Conservation (phyloP, 2,888 invertebrate species). For the Synergus gifuensis region DNA sequence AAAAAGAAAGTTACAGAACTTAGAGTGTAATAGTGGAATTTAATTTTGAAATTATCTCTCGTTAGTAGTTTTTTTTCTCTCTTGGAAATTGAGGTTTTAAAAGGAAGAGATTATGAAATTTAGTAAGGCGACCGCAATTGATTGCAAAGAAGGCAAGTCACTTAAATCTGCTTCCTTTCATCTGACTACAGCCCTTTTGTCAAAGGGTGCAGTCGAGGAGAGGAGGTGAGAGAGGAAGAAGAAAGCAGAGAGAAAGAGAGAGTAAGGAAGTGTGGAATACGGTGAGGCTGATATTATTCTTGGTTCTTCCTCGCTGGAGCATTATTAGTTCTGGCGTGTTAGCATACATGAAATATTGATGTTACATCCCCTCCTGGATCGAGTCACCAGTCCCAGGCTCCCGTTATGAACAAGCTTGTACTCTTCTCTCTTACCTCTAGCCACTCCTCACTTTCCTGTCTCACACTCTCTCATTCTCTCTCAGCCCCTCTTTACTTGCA, state of each 20-base stretch:
- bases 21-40: neutral
- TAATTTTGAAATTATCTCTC: neutral
- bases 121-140: slow-evolving; percentile 12
- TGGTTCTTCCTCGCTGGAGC: slow-evolving; percentile 74
- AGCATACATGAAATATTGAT: slow-evolving; percentile 78
- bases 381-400: slow-evolving; percentile 54
- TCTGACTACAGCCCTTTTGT: slow-evolving; percentile 11
- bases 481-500: slow-evolving; percentile 18
- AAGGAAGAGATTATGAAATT: slow-evolving; percentile 2
- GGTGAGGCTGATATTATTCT: slow-evolving; percentile 74
- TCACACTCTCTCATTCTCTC: slow-evolving; percentile 45
- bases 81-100: neutral
- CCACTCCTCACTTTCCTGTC: slow-evolving; percentile 46
- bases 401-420: slow-evolving; percentile 54
- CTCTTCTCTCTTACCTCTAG: slow-evolving; percentile 47
- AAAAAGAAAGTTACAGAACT: neutral
- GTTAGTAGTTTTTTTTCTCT: neutral
- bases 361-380: slow-evolving; percentile 67
- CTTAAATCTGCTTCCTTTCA: slow-evolving; percentile 38
- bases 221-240: slow-evolving; percentile 28
- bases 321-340: slow-evolving; percentile 78
- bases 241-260: slow-evolving; percentile 6
- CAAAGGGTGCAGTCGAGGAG: slow-evolving; percentile 29
- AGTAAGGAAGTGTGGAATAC: slow-evolving; percentile 40
- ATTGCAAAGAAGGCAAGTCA: slow-evolving; percentile 5